These are phyloP conservation scores for Cepaea hortensis DNA, from an alignment of 2,888 invertebrate species.

Conservation along the genomic window DNA sequence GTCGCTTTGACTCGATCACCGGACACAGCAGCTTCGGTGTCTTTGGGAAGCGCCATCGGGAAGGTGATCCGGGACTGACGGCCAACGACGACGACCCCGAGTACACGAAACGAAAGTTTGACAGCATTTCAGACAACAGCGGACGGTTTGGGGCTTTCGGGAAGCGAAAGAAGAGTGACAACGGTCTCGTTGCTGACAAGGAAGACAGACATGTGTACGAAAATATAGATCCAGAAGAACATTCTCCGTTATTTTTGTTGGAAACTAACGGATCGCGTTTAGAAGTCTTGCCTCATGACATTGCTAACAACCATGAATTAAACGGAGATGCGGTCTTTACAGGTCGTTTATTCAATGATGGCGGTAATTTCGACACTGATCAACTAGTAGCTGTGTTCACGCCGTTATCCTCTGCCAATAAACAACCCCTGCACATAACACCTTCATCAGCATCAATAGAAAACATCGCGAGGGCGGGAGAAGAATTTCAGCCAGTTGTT, in stretches of 20 bases:
- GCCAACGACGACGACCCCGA: neutral
- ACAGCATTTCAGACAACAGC: neutral
- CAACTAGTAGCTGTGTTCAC: neutral
- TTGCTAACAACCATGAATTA: neutral
- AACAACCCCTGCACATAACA: neutral
- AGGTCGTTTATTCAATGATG: neutral
- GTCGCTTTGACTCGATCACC: constrained; percentile 22
- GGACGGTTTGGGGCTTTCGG: neutral
- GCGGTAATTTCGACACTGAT: neutral
- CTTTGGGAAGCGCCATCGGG: neutral
- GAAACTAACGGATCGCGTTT: neutral
- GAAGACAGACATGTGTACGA: neutral
- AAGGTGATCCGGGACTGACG: neutral
- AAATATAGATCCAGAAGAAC: neutral
- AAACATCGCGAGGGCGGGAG: neutral
- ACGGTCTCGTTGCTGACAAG: neutral
- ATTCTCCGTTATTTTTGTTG: neutral
- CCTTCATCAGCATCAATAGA: neutral
- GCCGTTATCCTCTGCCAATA: neutral
- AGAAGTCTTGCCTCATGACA: no score
- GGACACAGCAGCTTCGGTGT: neutral
- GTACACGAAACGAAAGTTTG: neutral
- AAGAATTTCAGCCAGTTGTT: neutral
- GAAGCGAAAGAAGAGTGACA: neutral
- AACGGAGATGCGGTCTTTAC: no score